Base-by-base conservation (phyloP, 2,888 invertebrate species). In the Diplazon laetatorius region DNA sequence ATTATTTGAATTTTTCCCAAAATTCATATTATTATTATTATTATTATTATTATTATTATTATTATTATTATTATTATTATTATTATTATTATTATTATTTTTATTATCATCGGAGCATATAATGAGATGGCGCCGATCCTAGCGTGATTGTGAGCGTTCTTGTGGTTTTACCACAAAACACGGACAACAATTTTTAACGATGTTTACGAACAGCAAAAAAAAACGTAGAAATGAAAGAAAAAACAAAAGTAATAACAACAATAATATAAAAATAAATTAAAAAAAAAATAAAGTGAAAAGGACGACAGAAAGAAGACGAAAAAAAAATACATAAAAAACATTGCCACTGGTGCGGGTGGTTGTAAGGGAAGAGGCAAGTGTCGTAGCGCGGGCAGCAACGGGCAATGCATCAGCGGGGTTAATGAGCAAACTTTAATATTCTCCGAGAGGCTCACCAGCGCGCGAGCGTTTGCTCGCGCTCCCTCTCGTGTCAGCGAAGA, bases 371-470 rank as follows among this genome's bases (percentile, higher is more conserved):
- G n/a, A n/a, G 59, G 77, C 71, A 4, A 50, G 76, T 69, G 65
- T 37, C 44, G 65, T 48, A 81, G 77, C 60, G 66, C 39, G 71
- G 57, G 71, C 71, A 72, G 78, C 71, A 85, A 86, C 85, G 84
- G 68, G 78, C 78, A 85, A 86, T 86, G 84, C 85, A 87, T 87
- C 87, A 86, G 83, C 85, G 84, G 60, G n/a, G 87, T 86, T 87
- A 86, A 87, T 87, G 87, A 87, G 86, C 83, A 87, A 87, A 87
- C 85, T 87, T 87, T 87, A 86, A 87, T 87, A 87, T 87, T 86
- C 86, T 83, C 85, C 75, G 75, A 52, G 74, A 52, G 55, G 20
- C 73, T 57, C 59, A 69, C 60, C n/a, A n/a, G 55, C 65, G 48
- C 76, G 37, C 48, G 60, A 81, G 68, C 59, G 39, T 72, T 72